These are phyloP conservation scores for Drosophila malerkotliana DNA, from an alignment of 1,140 invertebrate species.

Conservation along the genomic window DNA sequence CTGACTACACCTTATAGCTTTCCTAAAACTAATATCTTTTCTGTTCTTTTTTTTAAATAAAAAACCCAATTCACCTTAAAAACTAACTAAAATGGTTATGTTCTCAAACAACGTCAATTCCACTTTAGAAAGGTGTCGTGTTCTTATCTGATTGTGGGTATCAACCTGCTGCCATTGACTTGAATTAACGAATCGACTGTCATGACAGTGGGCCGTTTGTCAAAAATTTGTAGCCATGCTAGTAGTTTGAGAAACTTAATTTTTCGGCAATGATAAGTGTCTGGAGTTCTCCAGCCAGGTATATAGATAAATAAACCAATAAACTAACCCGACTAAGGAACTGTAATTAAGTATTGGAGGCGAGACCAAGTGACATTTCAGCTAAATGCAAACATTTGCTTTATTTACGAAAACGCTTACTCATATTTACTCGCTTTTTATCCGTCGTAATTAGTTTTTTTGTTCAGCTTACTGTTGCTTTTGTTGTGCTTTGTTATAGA, in stretches of 20 bases:
- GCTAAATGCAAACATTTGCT: conserved; percentile 55
- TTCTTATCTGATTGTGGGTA: conserved; percentile 32
- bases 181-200: conserved; percentile 47
- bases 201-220: conserved; percentile 40
- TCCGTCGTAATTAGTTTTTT: conserved; percentile 30
- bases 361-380: conserved; percentile 37
- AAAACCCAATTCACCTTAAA: not conserved
- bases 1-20: too few relatives aligned
- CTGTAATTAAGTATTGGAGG: conserved; percentile 14
- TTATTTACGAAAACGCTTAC: conserved; percentile 47
- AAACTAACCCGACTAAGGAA: not conserved
- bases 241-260: not conserved
- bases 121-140: not conserved
- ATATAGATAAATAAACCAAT: not conserved
- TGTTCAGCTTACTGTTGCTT: conserved; percentile 30
- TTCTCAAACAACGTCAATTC: too few relatives aligned
- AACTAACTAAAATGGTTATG: not conserved
- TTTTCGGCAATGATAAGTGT: conserved; percentile 8
- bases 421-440: conserved; percentile 33
- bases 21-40: too few relatives aligned
- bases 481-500: conserved; percentile 49
- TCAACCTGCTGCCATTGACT: conserved; percentile 30
- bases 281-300: conserved; percentile 5
- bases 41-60: too few relatives aligned
- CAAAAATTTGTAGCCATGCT: conserved; percentile 14